Evolutionary conservation across 2,888 invertebrate genomes (phyloP).

Genomic region (Hypomecis atomaria): DNA sequence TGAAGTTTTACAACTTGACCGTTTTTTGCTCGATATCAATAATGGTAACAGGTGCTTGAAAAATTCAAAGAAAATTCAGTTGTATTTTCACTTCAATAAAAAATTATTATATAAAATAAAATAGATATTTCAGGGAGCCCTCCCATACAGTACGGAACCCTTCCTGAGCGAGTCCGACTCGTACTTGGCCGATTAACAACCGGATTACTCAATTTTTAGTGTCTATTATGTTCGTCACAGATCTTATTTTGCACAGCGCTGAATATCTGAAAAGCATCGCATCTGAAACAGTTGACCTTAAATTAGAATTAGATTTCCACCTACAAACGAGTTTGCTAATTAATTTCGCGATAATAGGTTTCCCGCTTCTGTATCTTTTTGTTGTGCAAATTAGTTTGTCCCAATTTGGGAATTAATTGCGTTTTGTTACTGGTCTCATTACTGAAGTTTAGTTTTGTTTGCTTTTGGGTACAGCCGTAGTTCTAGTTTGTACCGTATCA

Average conservation of each 20-base stretch:
- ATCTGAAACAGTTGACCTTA: slow-evolving; percentile 49
- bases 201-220: too few species aligned
- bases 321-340: slow-evolving; percentile 67
- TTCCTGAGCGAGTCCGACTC: too few species aligned
- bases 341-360: slow-evolving; percentile 67
- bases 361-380: slow-evolving; percentile 53
- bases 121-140: too few species aligned
- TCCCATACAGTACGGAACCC: too few species aligned
- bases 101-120: too few species aligned
- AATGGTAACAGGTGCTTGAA: too few species aligned
- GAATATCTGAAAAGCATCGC: slow-evolving; percentile 2
- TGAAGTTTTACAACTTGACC: too few species aligned
- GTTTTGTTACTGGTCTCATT: slow-evolving; percentile 19
- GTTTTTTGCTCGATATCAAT: too few species aligned
- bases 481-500: too few species aligned
- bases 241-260: not conserved
- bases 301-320: slow-evolving; percentile 63
- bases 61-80: too few species aligned
- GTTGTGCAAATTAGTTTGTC: slow-evolving; percentile 51
- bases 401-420: slow-evolving; percentile 38
- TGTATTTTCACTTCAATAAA: too few species aligned
- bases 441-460: slow-evolving; percentile 1
- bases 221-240: not conserved
- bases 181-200: too few species aligned
- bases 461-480: not conserved